Evolutionary conservation across 2,888 invertebrate genomes (phyloP).

Genomic region (Chrysina gloriosa): DNA sequence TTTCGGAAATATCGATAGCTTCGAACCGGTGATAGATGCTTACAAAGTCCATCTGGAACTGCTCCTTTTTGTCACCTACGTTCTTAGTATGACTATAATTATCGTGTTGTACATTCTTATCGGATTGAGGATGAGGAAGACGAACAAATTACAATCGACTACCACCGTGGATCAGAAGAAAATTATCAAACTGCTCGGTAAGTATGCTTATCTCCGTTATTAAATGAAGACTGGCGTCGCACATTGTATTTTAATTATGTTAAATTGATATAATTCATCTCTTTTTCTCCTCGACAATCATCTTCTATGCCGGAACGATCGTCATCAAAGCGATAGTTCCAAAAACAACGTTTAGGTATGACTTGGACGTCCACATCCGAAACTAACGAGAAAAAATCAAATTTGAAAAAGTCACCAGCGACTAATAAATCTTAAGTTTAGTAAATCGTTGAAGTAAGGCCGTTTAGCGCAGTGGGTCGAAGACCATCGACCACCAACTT

Average conservation of each 20-base stretch:
- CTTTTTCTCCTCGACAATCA: background rate
- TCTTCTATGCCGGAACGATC: too few species aligned
- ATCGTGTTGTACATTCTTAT: conserved; percentile 2
- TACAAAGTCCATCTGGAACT: conserved; percentile 16
- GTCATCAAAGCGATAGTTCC: too few species aligned
- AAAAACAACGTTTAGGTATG: too few species aligned
- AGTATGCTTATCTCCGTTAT: background rate
- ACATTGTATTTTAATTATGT: background rate
- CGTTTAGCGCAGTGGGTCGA: too few species aligned
- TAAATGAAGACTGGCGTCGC: background rate
- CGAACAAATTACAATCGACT: background rate
- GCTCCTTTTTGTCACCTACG: background rate
- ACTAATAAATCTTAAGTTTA: too few species aligned
- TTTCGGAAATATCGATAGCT: conserved; percentile 7
- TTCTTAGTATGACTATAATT: background rate
- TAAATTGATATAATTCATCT: background rate
- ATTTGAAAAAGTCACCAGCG: too few species aligned
- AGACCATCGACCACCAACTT: too few species aligned
- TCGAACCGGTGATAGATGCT: conserved; percentile 1
- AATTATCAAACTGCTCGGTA: conserved; percentile 17
- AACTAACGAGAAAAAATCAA: too few species aligned
- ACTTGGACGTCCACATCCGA: too few species aligned
- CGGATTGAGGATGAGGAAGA: background rate
- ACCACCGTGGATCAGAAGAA: conserved; percentile 12
- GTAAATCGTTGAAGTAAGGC: too few species aligned